Evolutionary conservation across 2,888 invertebrate species (phyloP), one percentile per base, ranked within the genome.

Genomic region (Ceraclea dissimilis): DNA sequence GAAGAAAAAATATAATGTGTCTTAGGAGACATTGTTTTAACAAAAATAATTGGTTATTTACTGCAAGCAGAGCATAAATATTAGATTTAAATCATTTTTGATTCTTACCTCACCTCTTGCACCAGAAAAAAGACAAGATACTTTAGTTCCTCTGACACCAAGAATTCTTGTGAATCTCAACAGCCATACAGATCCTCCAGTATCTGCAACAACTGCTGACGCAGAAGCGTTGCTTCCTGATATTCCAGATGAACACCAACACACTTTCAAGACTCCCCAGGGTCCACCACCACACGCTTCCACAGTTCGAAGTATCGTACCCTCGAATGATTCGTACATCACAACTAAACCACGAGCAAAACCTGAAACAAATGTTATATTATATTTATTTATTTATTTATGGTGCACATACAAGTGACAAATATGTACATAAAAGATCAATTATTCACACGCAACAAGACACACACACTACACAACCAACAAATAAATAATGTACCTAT

Each of bases 121-220:
- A 31, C 98, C 98, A 33, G 97, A 96, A 72, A 99, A 99, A 16
- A 99, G 76, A 70, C 98, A 97, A 52, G 92, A 88, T 1, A 93
- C 90, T 60, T 92, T 88, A 70, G 91, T 92, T 1, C 90, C 88
- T 46, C 95, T 80, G 34, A 93, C 88, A 13, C 94, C 95, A 64
- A 96, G 79, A 11, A 90, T 85, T 57, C 94, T 79, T 44, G 90
- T 91, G 68, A 96, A 95, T 65, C 86, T 90, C 34, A 97, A 76
- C 63, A 94, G 88, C 83, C 95, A 98, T 1, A 98, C 96, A 1
- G 95, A 97, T 0, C 98, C 98, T 2, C 95, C 93, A 49, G 90
- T 91, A 68, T 98, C 97, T 18, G 93, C 88, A 64, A 88, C 87
- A 26, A 92, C 73, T 1, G 90, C 92, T 57, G 90, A 69, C n/a